Evolutionary conservation across 2,113 vertebrate species (phyloP), one percentile per base, ranked within the genome.

Genomic region (Hippopotamus amphibius): DNA sequence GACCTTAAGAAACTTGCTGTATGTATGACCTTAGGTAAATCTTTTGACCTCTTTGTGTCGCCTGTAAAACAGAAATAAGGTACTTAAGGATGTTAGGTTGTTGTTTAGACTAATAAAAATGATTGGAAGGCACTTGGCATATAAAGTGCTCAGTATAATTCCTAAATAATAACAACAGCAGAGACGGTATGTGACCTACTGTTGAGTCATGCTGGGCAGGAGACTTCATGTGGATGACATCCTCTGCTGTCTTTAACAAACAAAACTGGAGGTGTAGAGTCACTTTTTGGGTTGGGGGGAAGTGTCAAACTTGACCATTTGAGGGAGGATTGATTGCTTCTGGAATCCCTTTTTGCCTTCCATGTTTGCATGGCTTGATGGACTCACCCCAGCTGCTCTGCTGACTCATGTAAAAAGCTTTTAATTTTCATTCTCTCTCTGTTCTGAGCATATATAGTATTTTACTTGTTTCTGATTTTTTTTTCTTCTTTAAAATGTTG

Each of bases 21-120:
- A 3, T 77, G 10, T 96, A 12, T 89, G 92, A 93, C 88, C 66
- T 76, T 85, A 69, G 72, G 30, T 37, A 82, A 84, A 86, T 94
- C 72, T 55, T 11, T 87, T 97, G 88, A 88, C 89, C 72, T 95
- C 50, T 92, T 72, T 81, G 71, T 91, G 66, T 84, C n/a, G n/a
- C 61, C 37, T 91, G 11, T 93, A 96, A 97, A 97, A 93, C n/a
- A 93, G 74, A 93, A 95, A 81, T 46, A 96, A 46, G 68, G 30
- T 91, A 59, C 74, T 96, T 80, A 83, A 94, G 50, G 90, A 80
- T 97, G 21, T 79, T 94, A 83, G 53, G 37, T 83, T 48, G 37
- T 11, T 93, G 19, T 81, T 89, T 88, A 95, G 95, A 92, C 74
- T 95, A 93, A 90, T 92, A 96, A 97, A 96, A 96, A 96, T 97